Evolutionary conservation across 2,888 invertebrate species (phyloP), one percentile per base, ranked within the genome.

Genomic region (Pammene fasciana): DNA sequence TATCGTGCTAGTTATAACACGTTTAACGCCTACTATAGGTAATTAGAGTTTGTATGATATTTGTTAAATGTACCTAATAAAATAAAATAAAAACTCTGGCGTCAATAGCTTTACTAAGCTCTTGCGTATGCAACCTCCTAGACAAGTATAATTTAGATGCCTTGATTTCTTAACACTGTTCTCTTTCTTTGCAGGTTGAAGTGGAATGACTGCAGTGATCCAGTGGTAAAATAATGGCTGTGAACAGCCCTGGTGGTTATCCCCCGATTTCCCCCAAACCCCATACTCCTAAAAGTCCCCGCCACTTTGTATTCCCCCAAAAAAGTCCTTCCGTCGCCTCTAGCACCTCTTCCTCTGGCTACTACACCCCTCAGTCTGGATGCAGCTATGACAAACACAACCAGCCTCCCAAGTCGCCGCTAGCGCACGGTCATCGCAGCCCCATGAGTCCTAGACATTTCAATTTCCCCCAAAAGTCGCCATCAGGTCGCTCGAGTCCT

Each of bases 391-490:
- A 90, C 70, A 90, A 90, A 72, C 86, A 90, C 73, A 86, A 85
- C 65, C 90, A 87, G 54, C 89, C 89, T 0, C 93, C 93, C 0
- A 93, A 92, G 68, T 92, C 92, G 7, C 93, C 93, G 0, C 87
- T 93, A 71, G 93, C 94, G 11, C 93, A 93, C 16, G 93, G 94
- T 0, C 94, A 93, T 60, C 82, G 93, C 55, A 94, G 94, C 72
- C 94, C 95, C 0, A 93, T 94, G 75, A 93, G 94, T 48, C 93
- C 94, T 0, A 89, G 94, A 43, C 94, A 94, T 75, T 94, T 94
- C 72, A 93, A 94, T 54, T 94, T 94, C 75, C 93, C 90, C 4
- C 91, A 91, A 75, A 91, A 92, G 65, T 85, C 86, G 9, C 89
- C 87, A 14, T 89, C 90, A n/a, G 91, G 89, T 8, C 83, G 88